Conservation (phyloP, 2,888 invertebrate species). For the Mactromeris polynyma region DNA sequence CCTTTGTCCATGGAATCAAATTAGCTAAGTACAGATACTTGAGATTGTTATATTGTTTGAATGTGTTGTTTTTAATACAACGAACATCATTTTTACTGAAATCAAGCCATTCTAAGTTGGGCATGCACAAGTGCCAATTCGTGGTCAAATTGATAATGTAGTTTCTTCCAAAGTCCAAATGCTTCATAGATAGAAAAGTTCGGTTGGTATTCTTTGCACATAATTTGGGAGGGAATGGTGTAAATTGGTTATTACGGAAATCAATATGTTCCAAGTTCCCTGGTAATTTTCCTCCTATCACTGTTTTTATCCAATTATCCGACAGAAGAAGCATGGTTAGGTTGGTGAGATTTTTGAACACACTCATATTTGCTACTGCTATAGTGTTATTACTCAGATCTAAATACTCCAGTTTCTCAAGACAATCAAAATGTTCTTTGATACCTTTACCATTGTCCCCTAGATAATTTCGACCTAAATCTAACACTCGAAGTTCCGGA, state of each 20-base stretch:
- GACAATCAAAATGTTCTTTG: neutral
- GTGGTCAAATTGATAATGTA: neutral
- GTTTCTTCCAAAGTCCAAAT: constrained; percentile 17
- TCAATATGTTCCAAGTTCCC: neutral
- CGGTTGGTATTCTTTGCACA: neutral
- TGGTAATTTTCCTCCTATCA: neutral
- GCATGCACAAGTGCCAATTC: neutral
- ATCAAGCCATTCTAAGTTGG: neutral
- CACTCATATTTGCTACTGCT: neutral
- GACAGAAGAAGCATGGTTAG: constrained; percentile 5
- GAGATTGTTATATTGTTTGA: neutral
- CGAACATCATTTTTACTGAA: constrained; percentile 26
- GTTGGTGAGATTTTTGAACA: constrained; percentile 1
- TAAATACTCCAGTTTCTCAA: constrained; percentile 6
- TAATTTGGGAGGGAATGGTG: constrained; percentile 1
- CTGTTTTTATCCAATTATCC: neutral
- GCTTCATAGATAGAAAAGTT: neutral
- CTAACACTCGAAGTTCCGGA: neutral
- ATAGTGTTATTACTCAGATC: constrained; percentile 26
- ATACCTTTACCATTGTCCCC: neutral
- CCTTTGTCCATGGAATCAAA: constrained; percentile 22
- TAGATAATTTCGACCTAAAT: neutral
- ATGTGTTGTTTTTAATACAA: constrained; percentile 8
- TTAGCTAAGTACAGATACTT: neutral
- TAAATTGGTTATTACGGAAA: constrained; percentile 15